phyloP scores from a whole-genome alignment of 2,113 vertebrate species.

The Tringa solitaria region DNA sequence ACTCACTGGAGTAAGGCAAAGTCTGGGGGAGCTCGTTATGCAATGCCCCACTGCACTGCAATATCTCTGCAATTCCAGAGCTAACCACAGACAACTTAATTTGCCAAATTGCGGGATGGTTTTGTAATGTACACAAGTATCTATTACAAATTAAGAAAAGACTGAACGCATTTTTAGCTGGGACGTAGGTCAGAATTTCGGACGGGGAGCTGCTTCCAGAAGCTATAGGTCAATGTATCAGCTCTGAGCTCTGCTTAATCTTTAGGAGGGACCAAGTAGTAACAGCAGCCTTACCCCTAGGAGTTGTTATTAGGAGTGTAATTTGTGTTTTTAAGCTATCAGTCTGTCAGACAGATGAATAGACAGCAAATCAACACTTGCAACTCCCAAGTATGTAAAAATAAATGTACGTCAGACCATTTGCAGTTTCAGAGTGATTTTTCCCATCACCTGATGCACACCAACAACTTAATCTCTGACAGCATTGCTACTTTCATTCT shows the following conservation, averaged over 20 bases:
- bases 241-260: not conserved
- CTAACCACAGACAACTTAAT: constrained; percentile 51
- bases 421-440: not conserved
- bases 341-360: not conserved
- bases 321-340: not conserved
- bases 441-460: constrained; percentile 31
- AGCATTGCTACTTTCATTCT: constrained; percentile 56
- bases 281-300: not conserved
- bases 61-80: constrained; percentile 47
- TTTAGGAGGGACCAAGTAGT: not conserved
- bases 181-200: constrained; percentile 26
- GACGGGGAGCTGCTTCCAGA: not conserved
- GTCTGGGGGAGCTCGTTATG: constrained; percentile 28
- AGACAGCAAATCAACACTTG: not conserved
- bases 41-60: constrained; percentile 52
- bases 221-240: not conserved
- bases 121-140: constrained; percentile 58
- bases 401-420: not conserved
- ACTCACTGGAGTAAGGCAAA: constrained; percentile 36
- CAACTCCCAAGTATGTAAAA: not conserved
- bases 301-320: not conserved
- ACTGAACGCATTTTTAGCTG: constrained; percentile 1
- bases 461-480: constrained; percentile 5
- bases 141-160: constrained; percentile 38
- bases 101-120: constrained; percentile 39